These are phyloP conservation scores for Drosophila imparisetae DNA, from an alignment of 2,888 invertebrate species.

Conservation along the genomic window DNA sequence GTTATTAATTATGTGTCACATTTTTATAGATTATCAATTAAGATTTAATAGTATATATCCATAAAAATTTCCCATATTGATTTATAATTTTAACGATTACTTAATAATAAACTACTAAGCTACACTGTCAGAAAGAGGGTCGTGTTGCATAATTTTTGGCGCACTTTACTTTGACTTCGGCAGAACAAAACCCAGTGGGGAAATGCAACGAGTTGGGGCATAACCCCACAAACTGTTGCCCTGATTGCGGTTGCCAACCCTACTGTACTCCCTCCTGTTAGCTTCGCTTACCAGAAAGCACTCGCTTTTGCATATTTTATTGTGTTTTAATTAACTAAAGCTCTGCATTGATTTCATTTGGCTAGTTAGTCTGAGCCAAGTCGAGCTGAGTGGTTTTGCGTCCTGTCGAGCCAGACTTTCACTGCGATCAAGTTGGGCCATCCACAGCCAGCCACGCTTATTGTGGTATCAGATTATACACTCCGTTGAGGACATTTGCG, in stretches of 20 bases:
- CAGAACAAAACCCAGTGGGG: slow-evolving; percentile 50
- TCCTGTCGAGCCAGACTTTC: slow-evolving; percentile 13
- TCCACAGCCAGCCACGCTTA: slow-evolving; percentile 37
- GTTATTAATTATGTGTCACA: background rate
- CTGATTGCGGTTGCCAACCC: slow-evolving; percentile 39
- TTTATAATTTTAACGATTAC: background rate
- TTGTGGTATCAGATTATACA: slow-evolving; percentile 20
- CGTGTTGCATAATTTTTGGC: slow-evolving; percentile 48
- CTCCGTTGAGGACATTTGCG: slow-evolving; percentile 14
- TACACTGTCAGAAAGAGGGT: slow-evolving; percentile 30
- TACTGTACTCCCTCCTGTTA: background rate
- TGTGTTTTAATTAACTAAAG: slow-evolving; percentile 74
- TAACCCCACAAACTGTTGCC: slow-evolving; percentile 23
- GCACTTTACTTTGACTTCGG: slow-evolving; percentile 61
- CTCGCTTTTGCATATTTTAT: slow-evolving; percentile 71
- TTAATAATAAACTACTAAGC: background rate
- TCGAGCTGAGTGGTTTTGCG: slow-evolving; percentile 11
- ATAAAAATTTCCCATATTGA: background rate
- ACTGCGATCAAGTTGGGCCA: background rate
- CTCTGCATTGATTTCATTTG: slow-evolving; percentile 51
- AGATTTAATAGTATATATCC: background rate
- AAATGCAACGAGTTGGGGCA: slow-evolving; percentile 17
- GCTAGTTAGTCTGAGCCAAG: slow-evolving; percentile 12
- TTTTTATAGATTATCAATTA: background rate
- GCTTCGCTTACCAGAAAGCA: slow-evolving; percentile 32